Base-by-base conservation (phyloP, 2,888 invertebrate species). In the Stenodema calcarata region DNA sequence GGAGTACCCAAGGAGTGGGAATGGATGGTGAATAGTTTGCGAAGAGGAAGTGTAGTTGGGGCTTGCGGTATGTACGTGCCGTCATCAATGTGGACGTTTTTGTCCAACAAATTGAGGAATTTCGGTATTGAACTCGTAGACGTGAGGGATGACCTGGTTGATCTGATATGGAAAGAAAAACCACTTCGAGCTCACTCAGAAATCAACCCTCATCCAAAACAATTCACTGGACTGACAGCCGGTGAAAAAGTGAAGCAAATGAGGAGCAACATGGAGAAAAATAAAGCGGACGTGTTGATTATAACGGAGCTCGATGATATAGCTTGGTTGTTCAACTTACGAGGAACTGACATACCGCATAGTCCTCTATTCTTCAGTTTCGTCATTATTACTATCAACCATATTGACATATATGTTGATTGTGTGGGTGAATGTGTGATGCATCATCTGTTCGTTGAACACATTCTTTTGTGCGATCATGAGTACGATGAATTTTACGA, bases 301-400 rank as follows among this genome's bases (percentile, higher is more conserved):
- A 90, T 98, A 47, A 95, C 96, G 0, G 95, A 95, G 0, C 91
- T 98, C 73, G 98, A 98, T 90, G 97, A 98, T 91, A 94, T 97
- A 54, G 97, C 97, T 4, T 86, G 96, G 93, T 92, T 96, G 2
- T 92, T 98, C 54, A 98, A 98, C 91, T 92, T 98, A 35, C 93
- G 98, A 86, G 98, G 98, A 9, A 94, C 94, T 1, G 98, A 98
- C 91, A 97, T 98, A 88, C 92, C 94, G 30, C 97, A 94, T 92
- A 98, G 97, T 91, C 98, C 98, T 0, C 96, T 96, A 0, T 96
- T 96, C 90, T 96, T 95, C 90, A 93, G 95, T 0, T 96, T 95
- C 89, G 92, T 95, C 0, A 91, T 95, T 28, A 91, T 96, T 7
- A 93, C 93, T 16, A 90, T 90, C 0, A 92, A 93, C 41, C 90